Evolutionary conservation across 1,140 invertebrate genomes (phyloP), one percentile per base, ranked within the genome.

Genomic region (Drosophila fuyamai): DNA sequence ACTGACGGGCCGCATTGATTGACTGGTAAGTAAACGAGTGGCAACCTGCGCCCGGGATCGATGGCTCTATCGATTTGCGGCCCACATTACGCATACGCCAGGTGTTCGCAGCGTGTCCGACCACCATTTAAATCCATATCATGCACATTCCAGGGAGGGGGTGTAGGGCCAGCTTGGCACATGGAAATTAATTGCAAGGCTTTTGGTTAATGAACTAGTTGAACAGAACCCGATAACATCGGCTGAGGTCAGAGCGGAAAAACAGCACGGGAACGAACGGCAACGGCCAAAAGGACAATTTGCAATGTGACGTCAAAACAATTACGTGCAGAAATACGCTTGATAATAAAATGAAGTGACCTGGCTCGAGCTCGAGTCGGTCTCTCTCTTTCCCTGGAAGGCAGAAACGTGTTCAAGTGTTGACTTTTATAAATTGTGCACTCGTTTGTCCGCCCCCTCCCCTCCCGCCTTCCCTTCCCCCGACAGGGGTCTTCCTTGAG

Each of bases 391-490:
- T 40, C 56, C 14, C 61, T 79, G 76, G 68, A 88, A 73, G 79
- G 77, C 76, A 77, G 59, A 65, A 84, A 88, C 84, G 84, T 88
- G 84, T 82, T 84, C 70, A 88, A 88, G 84, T 88, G 84, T 74
- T 89, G 84, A 88, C 84, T 89, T 89, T 89, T 88, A 88, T 88
- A 88, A 88, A 88, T 88, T 88, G 83, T 88, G 79, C 72, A 73
- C 76, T 89, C 84, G 76, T 79, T 80, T 74, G 23, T 23, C 23
- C 23, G 23, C 23, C 23, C 23, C 23, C 67, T 58, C 12, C 48
- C 27, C 56, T 57, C 47, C 47, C n/a, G n/a, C n/a, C 29, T n/a
- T 18, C 2, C 18, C 18, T 18, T 18, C 18, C 18, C 23, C 5
- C 0, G 47, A 13, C 13, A 9, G 47, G 47, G 5, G 27, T 29